Evolutionary conservation across 2,888 invertebrate species (phyloP).

Genomic region (Watsonalla cultraria): DNA sequence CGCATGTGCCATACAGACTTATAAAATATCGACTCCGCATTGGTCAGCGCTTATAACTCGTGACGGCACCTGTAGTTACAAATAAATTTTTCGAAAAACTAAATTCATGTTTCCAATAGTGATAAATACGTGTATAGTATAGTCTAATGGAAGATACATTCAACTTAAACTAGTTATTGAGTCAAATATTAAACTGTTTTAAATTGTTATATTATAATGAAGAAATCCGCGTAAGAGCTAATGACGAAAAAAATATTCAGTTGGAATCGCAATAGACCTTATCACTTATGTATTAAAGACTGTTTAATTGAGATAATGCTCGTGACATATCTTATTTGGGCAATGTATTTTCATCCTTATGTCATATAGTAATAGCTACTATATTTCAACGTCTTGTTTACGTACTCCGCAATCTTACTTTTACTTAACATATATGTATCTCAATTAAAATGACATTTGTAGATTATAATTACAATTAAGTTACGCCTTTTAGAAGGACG

Average conservation of each 20-base stretch:
- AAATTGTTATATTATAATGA: slow-evolving; percentile 16
- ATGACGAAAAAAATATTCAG: background rate
- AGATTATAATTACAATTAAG: too few species aligned
- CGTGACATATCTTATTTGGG: background rate
- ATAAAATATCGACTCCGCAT: too few species aligned
- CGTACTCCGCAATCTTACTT: too few species aligned
- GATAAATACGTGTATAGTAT: slow-evolving; percentile 7
- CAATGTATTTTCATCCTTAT: background rate
- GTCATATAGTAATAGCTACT: too few species aligned
- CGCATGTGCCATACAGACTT: too few species aligned
- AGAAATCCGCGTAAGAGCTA: slow-evolving; percentile 30
- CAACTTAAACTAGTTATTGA: slow-evolving; percentile 32
- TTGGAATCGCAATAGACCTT: slow-evolving; percentile 6
- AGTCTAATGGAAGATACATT: slow-evolving; percentile 65
- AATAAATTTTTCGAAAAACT: background rate
- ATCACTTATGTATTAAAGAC: background rate
- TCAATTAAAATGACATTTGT: too few species aligned
- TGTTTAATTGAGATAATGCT: background rate
- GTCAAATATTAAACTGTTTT: slow-evolving; percentile 6
- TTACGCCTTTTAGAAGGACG: too few species aligned
- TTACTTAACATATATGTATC: too few species aligned
- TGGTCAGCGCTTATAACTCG: too few species aligned
- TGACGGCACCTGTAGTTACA: too few species aligned
- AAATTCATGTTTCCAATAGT: background rate
- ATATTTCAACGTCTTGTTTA: too few species aligned